Evolutionary conservation across 1,140 invertebrate species (phyloP).

Genomic region (Meloidogyne hapla): DNA sequence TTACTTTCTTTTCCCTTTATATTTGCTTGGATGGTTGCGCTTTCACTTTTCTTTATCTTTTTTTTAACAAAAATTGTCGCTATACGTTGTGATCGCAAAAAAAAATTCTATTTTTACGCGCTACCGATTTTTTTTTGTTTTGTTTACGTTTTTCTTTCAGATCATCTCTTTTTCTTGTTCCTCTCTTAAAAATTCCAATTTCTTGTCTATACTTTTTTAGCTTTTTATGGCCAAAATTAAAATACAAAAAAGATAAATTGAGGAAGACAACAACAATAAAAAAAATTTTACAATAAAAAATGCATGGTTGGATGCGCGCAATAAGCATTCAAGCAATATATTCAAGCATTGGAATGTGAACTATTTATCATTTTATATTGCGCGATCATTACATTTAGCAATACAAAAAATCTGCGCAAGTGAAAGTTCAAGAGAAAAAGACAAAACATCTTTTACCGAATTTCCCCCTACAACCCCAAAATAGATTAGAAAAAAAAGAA

Average conservation of each 20-base stretch:
- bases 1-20: neutral
- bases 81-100: neutral
- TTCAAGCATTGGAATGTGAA: too few relatives aligned
- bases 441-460: too few relatives aligned
- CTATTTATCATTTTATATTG: too few relatives aligned
- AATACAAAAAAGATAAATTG: neutral
- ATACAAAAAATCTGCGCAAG: too few relatives aligned
- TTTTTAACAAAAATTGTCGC: too few relatives aligned
- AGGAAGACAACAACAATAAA: neutral
- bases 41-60: slow-evolving; percentile 3
- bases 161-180: neutral
- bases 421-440: too few relatives aligned
- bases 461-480: too few relatives aligned
- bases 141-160: neutral
- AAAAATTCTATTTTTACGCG: neutral
- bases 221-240: neutral
- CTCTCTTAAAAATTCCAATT: neutral
- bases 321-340: neutral
- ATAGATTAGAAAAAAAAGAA: too few relatives aligned
- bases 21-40: neutral
- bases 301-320: neutral
- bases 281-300: neutral
- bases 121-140: neutral
- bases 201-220: neutral
- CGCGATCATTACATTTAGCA: too few relatives aligned